Evolutionary conservation across 2,888 invertebrate species (phyloP).

Genomic region (Polylopha cassiicola): DNA sequence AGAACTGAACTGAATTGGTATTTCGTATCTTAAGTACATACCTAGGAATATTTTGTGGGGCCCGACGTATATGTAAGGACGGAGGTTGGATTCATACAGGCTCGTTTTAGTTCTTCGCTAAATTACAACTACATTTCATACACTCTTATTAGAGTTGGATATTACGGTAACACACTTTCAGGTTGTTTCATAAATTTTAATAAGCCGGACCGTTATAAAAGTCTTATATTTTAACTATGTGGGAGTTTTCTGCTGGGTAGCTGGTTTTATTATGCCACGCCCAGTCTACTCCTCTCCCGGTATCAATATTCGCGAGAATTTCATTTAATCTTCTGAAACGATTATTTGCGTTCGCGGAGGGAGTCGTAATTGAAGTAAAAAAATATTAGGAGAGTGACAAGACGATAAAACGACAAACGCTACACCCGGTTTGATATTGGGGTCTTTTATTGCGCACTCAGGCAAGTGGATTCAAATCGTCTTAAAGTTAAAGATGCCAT

Average conservation of each 20-base stretch:
- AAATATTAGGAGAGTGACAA: slow-evolving; percentile 66
- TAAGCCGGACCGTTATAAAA: slow-evolving; percentile 24
- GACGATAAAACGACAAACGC: slow-evolving; percentile 69
- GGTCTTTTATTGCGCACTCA: slow-evolving; percentile 61
- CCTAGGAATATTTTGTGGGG: no score
- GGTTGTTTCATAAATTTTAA: slow-evolving; percentile 24
- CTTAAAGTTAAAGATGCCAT: no score
- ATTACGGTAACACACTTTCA: slow-evolving; percentile 21
- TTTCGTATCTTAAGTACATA: no score
- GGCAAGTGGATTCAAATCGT: slow-evolving; percentile 44
- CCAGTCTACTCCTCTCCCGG: slow-evolving; percentile 35
- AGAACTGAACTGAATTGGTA: no score
- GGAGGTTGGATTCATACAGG: slow-evolving; percentile 8
- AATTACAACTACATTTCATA: slow-evolving; percentile 15
- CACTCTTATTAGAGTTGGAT: slow-evolving; percentile 19
- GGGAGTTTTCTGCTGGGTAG: slow-evolving; percentile 20
- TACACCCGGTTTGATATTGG: slow-evolving; percentile 64
- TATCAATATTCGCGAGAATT: slow-evolving; percentile 58
- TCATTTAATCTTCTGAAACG: slow-evolving; percentile 60
- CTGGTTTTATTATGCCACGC: slow-evolving; percentile 23
- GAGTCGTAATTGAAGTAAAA: slow-evolving; percentile 64
- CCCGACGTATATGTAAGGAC: no score
- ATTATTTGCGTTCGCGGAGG: slow-evolving; percentile 58
- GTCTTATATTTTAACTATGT: slow-evolving; percentile 23
- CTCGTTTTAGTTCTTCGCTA: slow-evolving; percentile 8